Evolutionary conservation across 2,888 invertebrate species (phyloP).

Genomic region (Acanthosepion esculentum): DNA sequence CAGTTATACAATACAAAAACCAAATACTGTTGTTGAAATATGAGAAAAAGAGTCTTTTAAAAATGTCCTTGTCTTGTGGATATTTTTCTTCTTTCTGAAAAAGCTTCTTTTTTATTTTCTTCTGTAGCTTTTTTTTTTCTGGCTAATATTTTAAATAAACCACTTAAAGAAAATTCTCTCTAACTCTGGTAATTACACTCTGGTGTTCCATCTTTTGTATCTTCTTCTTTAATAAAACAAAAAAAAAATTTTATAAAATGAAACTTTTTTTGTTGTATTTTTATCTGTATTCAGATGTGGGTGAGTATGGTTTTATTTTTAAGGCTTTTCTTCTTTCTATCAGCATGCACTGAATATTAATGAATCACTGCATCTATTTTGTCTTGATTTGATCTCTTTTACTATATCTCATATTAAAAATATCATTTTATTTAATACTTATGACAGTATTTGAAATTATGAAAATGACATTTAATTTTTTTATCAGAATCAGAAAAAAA

Average conservation of each 20-base stretch:
- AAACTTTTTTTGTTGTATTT: background rate
- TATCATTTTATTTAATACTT: background rate
- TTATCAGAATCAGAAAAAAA: too few species aligned
- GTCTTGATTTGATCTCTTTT: background rate
- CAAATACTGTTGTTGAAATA: background rate
- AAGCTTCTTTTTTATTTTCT: background rate
- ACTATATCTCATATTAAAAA: background rate
- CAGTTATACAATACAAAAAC: too few species aligned
- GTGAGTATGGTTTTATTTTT: background rate
- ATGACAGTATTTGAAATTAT: too few species aligned
- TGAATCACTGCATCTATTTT: background rate
- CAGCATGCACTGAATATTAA: background rate
- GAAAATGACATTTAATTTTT: too few species aligned
- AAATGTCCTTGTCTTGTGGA: background rate
- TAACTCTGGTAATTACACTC: background rate
- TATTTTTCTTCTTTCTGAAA: background rate
- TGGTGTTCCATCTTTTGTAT: background rate
- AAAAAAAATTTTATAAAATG: background rate
- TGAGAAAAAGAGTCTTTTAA: background rate
- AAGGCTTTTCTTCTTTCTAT: background rate
- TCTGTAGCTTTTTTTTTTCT: background rate
- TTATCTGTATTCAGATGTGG: conserved; percentile 10
- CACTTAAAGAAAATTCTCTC: background rate
- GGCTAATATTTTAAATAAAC: background rate
- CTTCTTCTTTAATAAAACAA: background rate